Conservation (phyloP, 2,113 vertebrate species). For the Myotis brandtii region DNA sequence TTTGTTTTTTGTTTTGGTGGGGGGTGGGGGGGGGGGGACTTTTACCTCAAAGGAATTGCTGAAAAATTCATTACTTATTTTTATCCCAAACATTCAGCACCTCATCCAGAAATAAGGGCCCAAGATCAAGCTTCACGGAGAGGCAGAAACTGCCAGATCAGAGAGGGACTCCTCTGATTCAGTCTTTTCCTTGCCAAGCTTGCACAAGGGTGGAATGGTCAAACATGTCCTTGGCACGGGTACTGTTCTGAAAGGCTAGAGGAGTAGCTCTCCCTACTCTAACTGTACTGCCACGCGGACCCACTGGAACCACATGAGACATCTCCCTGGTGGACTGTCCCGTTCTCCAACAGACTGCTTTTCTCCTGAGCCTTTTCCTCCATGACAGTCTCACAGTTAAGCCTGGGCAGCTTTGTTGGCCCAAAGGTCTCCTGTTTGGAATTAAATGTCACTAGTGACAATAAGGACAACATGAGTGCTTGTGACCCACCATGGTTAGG, state of each 20-base stretch:
- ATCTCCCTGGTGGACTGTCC: conserved; percentile 86
- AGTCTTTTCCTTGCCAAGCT: conserved; percentile 91
- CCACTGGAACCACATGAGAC: conserved; percentile 87
- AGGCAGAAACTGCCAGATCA: conserved; percentile 93
- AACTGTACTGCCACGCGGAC: conserved; percentile 84
- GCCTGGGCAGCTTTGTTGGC: conserved; percentile 86
- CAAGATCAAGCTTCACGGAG: conserved; percentile 96
- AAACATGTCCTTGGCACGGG: conserved; percentile 91
- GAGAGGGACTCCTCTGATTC: conserved; percentile 92
- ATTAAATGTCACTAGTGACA: conserved; percentile 92
- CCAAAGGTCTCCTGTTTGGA: conserved; percentile 90
- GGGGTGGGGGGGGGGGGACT: too few species aligned
- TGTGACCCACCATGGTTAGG: conserved; percentile 96
- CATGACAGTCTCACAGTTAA: conserved; percentile 88
- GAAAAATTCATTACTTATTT: conserved; percentile 84
- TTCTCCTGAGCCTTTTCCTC: conserved; percentile 88
- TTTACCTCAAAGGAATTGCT: conserved; percentile 67
- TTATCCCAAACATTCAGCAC: conserved; percentile 98
- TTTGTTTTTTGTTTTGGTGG: neutral
- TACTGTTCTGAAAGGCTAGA: conserved; percentile 91
- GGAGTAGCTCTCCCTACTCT: conserved; percentile 87
- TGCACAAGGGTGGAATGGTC: conserved; percentile 87
- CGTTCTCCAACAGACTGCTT: conserved; percentile 85
- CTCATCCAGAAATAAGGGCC: conserved; percentile 97
- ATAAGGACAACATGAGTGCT: conserved; percentile 93